phyloP scores from a whole-genome alignment of 2,888 invertebrate genomes.

The Scaptodrosophila latifasciaeformis region DNA sequence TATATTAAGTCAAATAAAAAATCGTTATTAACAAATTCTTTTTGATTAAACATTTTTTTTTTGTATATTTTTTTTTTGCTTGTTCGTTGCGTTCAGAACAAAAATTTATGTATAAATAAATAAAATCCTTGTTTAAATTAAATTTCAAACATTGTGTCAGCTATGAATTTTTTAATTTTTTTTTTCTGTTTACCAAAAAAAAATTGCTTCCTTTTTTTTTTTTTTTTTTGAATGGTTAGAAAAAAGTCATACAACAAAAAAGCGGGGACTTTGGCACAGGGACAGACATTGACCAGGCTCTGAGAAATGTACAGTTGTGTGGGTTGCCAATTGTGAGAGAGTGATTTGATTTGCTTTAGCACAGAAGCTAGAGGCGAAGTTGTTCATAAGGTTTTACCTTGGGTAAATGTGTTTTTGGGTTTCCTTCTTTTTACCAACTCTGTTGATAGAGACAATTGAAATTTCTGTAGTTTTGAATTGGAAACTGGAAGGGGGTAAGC shows the following conservation, averaged over 20 bases:
- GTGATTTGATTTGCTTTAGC: slow-evolving; percentile 34
- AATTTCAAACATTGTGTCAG: slow-evolving; percentile 75
- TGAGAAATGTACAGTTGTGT: slow-evolving; percentile 15
- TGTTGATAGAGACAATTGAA: slow-evolving; percentile 59
- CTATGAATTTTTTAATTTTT: slow-evolving; percentile 70
- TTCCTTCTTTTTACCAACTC: slow-evolving; percentile 52
- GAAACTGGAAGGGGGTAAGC: not conserved
- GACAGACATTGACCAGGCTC: not conserved
- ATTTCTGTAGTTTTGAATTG: slow-evolving; percentile 28
- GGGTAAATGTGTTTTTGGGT: slow-evolving; percentile 43
- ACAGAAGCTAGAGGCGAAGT: slow-evolving; percentile 45
- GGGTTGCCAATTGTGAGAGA: slow-evolving; percentile 15
- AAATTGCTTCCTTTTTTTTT: slow-evolving; percentile 25
- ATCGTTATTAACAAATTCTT: slow-evolving; percentile 57
- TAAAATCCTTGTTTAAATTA: slow-evolving; percentile 31
- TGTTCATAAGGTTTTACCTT: slow-evolving; percentile 51
- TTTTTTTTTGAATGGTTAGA: slow-evolving; percentile 16
- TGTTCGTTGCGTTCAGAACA: slow-evolving; percentile 27
- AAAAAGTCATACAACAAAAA: slow-evolving; percentile 19
- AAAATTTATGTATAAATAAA: slow-evolving; percentile 23
- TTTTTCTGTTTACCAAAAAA: slow-evolving; percentile 15
- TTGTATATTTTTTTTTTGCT: slow-evolving; percentile 31
- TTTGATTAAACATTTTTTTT: no score
- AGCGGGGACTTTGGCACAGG: slow-evolving; percentile 18
- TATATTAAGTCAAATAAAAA: slow-evolving; percentile 47